Evolutionary conservation across 2,113 vertebrate genomes (phyloP), one percentile per base, ranked within the genome.

Genomic region (Oryzias celebensis): DNA sequence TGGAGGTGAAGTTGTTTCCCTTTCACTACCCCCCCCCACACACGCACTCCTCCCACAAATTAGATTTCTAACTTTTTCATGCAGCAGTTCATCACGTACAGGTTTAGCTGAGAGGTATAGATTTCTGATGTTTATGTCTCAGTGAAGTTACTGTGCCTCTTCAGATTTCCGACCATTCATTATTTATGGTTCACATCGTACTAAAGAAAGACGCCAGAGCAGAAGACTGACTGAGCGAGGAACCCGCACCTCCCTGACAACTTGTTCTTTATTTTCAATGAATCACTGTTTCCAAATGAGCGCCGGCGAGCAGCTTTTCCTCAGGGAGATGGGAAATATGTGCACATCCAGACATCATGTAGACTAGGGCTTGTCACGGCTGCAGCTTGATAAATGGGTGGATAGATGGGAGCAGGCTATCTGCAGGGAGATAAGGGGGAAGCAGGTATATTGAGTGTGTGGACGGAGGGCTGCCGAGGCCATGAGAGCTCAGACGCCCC

Each of bases 1-100:
- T 99, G 97, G 97, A 96, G 97, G 97, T 99, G 88, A 94, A 74
- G 26, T 12, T 8, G 18, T 18, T 18, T 23, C 8, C 16, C 23
- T 41, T 45, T 44, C 28, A 45, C 13, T 55, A 36, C 10, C 36
- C 36, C 10, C 36, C 1, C 36, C 2, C 31, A 36, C 31, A 7
- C 31, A 36, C 7, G 20, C 20, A 8, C 1, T 47, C 62, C 18
- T 18, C 1, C 6, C 46, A 3, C 4, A n/a, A 20, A 2, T n/a
- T 26, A 42, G 3, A n/a, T 5, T 56, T 17, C 13, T 0, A 3
- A 55, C 31, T 20, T 20, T 42, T 10, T 10, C 6, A 1, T 20
- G 4, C 53, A 22, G 31, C 13, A 43, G 48, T 60, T 16, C 46
- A 26, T 28, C 26, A 5, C 26, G 7, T 3, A 10, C 36, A 36